Base-by-base conservation (phyloP, 2,113 vertebrate genomes). In the Peucedramus taeniatus region DNA sequence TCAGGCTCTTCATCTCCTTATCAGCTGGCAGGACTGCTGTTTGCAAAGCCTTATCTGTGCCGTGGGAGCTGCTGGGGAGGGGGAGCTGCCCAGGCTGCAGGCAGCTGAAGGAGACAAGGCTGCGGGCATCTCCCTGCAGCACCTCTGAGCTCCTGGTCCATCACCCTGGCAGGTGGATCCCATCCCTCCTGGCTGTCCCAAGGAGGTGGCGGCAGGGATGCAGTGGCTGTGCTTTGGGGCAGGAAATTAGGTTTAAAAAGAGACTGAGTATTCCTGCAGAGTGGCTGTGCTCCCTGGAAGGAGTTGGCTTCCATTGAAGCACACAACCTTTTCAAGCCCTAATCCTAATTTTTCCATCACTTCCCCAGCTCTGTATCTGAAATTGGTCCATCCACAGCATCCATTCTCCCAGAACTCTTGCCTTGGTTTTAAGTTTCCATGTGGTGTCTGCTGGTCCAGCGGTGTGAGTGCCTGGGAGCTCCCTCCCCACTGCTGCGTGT, bases 41-140 rank as follows among this genome's bases (percentile, higher is more conserved):
- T 89, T 91, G 70, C 70, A 79, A 66, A 96, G 15, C 35, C 49
- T 91, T 79, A 71, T 89, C 95, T 86, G 54, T n/a, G 79, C 59
- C 0, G 1, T 35, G 68, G 83, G 87, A 89, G 89, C 59, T 57
- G 59, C 54, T 59, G 59, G 35, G 42, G 42, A 89, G 72, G 26
- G 56, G 84, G 74, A 84, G 51, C 60, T 1, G 11, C 47, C 21
- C 0, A 0, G 16, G 54, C 64, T 90, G 80, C 79, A 0, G 0
- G 87, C 50, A 75, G 63, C 87, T 77, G 72, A 74, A 57, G 37
- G 23, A 77, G 35, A 40, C 17, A 23, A 50, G 51, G 39, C 39
- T 50, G 50, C 0, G 0, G 20, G 54, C 1, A 0, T 61, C 20
- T 57, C 30, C n/a, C 47, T 74, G 40, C 26, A 42, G 74, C 47